phyloP scores from a whole-genome alignment of 1,140 invertebrate species.

The Carcinoscorpius rotundicauda region DNA sequence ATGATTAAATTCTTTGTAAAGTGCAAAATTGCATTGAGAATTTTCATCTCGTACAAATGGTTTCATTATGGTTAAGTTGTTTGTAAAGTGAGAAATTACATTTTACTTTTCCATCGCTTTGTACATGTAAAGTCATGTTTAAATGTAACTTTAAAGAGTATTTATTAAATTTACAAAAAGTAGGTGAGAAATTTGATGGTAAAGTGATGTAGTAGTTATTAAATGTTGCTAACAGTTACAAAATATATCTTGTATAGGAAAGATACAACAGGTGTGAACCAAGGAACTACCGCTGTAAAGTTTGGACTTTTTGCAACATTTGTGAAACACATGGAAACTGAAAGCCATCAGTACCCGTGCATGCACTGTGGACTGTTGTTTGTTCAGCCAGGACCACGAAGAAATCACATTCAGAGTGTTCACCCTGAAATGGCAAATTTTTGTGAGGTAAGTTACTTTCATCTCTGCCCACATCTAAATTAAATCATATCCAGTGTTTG shows the following conservation, averaged over 20 bases:
- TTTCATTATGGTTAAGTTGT: no score
- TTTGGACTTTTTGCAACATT: constrained; percentile 24
- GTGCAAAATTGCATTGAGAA: no score
- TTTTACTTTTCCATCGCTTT: background rate
- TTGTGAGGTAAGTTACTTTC: constrained; percentile 16
- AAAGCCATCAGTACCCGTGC: constrained; percentile 24
- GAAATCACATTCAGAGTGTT: constrained; percentile 24
- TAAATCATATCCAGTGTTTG: background rate
- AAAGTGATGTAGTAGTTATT: no score
- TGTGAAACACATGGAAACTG: constrained; percentile 25
- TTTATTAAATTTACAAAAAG: background rate
- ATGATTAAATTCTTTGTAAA: no score
- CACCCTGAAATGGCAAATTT: constrained; percentile 20
- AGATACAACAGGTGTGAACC: constrained; percentile 21
- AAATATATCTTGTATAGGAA: constrained; percentile 2
- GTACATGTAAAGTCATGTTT: background rate
- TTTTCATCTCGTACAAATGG: no score
- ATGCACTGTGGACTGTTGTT: constrained; percentile 23
- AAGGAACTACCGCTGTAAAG: constrained; percentile 25
- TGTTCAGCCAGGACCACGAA: constrained; percentile 22
- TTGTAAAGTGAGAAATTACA: constrained; percentile 6
- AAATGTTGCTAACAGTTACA: no score
- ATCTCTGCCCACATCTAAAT: background rate
- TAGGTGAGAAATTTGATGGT: no score
- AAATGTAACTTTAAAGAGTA: background rate